Evolutionary conservation across 2,888 invertebrate species (phyloP).

Genomic region (Nipponacmea schrenckii): DNA sequence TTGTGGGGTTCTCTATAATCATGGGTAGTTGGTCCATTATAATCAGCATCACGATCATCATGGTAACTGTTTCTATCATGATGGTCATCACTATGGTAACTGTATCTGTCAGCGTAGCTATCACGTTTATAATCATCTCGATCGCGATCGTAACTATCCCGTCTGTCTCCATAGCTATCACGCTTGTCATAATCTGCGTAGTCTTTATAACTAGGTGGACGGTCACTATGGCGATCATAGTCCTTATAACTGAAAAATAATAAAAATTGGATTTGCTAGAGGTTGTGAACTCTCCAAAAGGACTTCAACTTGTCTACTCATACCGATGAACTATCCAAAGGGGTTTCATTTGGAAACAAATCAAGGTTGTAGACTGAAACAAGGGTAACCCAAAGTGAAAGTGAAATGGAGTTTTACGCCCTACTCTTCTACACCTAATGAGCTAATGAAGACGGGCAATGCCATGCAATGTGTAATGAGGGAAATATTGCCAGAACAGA

Average conservation of each 20-base stretch:
- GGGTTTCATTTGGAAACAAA: too few relatives aligned
- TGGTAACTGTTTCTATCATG: conserved; percentile 21
- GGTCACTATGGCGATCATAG: conserved; percentile 16
- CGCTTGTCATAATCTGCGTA: conserved; percentile 27
- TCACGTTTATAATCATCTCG: conserved; percentile 24
- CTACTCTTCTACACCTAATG: background rate
- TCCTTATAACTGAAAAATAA: conserved; percentile 19
- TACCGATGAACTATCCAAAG: background rate
- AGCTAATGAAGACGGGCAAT: too few relatives aligned
- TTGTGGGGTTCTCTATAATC: conserved; percentile 43
- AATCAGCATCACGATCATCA: conserved; percentile 19
- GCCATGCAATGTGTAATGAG: too few relatives aligned
- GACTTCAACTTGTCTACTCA: background rate
- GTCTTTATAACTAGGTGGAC: conserved; percentile 22
- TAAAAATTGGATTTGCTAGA: background rate
- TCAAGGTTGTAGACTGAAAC: too few relatives aligned
- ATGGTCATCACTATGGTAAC: conserved; percentile 27
- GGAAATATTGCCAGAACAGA: too few relatives aligned
- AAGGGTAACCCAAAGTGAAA: too few relatives aligned
- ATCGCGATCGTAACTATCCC: conserved; percentile 3
- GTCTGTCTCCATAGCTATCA: conserved; percentile 24
- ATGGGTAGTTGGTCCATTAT: conserved; percentile 23
- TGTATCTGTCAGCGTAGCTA: conserved; percentile 24
- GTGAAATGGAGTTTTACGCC: too few relatives aligned
- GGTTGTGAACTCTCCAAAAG: background rate